Evolutionary conservation across 2,888 invertebrate genomes (phyloP).

Genomic region (Drosophila niveifrons): DNA sequence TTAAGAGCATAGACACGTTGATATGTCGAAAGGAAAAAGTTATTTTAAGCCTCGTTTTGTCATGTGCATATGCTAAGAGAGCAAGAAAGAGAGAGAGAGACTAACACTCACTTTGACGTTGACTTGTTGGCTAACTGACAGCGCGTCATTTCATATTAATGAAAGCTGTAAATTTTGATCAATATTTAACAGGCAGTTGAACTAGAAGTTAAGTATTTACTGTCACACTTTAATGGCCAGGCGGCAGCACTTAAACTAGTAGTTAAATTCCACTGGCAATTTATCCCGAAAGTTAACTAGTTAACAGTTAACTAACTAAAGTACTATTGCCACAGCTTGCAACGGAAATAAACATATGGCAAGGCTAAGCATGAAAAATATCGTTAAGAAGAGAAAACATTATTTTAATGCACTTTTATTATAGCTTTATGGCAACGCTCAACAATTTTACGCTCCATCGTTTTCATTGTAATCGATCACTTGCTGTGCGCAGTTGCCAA

Average conservation of each 20-base stretch:
- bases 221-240: neutral
- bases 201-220: neutral
- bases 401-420: too few relatives aligned
- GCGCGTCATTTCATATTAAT: neutral
- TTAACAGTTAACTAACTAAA: neutral
- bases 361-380: neutral
- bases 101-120: slow-evolving; percentile 8
- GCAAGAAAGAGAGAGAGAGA: neutral
- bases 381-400: neutral
- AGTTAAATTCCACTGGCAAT: neutral
- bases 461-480: too few relatives aligned
- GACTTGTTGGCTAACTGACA: neutral
- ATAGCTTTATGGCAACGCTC: too few relatives aligned
- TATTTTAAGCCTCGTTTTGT: slow-evolving; percentile 1
- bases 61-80: neutral
- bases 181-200: slow-evolving; percentile 2
- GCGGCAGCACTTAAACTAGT: neutral
- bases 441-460: too few relatives aligned
- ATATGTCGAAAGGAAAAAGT: neutral
- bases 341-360: neutral
- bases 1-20: slow-evolving; percentile 1
- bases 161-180: slow-evolving; percentile 1
- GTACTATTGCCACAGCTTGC: neutral
- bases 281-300: neutral
- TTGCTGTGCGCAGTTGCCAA: too few relatives aligned